Conservation (phyloP, 2,888 invertebrate genomes). For the Ormyrus nitidulus region DNA sequence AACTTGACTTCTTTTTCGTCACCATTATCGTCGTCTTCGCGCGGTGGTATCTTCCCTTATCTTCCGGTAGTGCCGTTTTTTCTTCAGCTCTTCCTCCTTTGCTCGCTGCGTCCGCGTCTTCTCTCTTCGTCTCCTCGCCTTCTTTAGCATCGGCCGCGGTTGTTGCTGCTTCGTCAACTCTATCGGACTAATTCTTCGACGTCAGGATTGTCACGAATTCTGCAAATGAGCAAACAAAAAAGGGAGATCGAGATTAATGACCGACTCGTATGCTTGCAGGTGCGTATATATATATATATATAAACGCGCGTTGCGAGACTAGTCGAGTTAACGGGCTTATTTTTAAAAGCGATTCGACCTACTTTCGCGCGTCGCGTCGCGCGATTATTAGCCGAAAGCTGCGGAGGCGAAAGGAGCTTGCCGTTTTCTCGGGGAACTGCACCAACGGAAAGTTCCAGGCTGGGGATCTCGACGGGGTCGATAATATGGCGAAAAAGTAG, state of each 20-base stretch:
- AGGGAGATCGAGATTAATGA: constrained; percentile 42
- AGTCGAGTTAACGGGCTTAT: constrained; percentile 29
- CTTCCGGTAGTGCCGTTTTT: constrained; percentile 41
- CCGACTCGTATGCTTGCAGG: not conserved
- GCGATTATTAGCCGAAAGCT: constrained; percentile 42
- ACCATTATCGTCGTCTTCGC: constrained; percentile 57
- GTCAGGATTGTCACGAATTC: constrained; percentile 91
- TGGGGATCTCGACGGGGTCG: not conserved
- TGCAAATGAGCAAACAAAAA: constrained; percentile 73
- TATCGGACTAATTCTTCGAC: constrained; percentile 84
- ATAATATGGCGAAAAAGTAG: not conserved
- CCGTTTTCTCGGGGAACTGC: not conserved
- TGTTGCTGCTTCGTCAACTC: not conserved
- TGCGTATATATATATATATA: no score
- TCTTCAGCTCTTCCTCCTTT: not conserved
- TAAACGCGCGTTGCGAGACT: not conserved
- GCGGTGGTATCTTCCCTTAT: not conserved
- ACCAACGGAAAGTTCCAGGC: not conserved
- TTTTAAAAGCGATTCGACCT: constrained; percentile 43
- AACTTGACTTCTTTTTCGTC: constrained; percentile 60
- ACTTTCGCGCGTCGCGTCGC: constrained; percentile 11
- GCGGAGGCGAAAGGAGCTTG: not conserved
- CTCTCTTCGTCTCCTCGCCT: not conserved
- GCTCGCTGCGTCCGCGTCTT: not conserved
- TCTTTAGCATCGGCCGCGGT: not conserved